These are phyloP conservation scores for Uropsilus gracilis DNA, from an alignment of 2,113 vertebrate genomes.

Conservation along the genomic window DNA sequence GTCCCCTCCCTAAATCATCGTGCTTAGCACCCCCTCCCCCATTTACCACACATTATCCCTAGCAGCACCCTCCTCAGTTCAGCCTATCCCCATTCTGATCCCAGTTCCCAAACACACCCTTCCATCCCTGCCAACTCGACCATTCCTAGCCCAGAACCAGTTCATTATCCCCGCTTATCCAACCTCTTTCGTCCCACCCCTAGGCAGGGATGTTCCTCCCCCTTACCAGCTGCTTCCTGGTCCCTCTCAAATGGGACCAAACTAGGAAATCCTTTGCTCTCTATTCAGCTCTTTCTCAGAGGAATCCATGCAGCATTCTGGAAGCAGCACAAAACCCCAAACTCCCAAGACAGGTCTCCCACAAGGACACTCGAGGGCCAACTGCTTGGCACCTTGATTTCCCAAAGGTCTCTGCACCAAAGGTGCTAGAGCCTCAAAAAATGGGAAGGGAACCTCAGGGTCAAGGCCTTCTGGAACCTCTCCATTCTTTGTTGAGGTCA, in stretches of 20 bases:
- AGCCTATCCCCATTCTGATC: neutral
- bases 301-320: neutral
- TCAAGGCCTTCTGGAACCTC: neutral
- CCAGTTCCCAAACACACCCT: neutral
- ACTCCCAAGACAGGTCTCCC: neutral
- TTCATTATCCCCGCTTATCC: neutral
- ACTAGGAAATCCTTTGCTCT: conserved; percentile 2
- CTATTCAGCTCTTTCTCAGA: conserved; percentile 28
- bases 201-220: no score
- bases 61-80: neutral
- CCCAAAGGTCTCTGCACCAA: conserved; percentile 1
- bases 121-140: neutral
- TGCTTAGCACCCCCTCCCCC: neutral
- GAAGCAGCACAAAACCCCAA: conserved; percentile 39
- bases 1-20: neutral
- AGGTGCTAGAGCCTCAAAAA: neutral
- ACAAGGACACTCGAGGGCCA: neutral
- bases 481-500: neutral
- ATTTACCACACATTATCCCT: no score
- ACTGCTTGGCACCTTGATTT: conserved; percentile 21
- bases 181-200: neutral
- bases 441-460: neutral
- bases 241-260: neutral
- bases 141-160: neutral
- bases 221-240: neutral